Evolutionary conservation across 2,797 vertebrate genomes (phyloP).

Genomic region (Chloroceryle inda): DNA sequence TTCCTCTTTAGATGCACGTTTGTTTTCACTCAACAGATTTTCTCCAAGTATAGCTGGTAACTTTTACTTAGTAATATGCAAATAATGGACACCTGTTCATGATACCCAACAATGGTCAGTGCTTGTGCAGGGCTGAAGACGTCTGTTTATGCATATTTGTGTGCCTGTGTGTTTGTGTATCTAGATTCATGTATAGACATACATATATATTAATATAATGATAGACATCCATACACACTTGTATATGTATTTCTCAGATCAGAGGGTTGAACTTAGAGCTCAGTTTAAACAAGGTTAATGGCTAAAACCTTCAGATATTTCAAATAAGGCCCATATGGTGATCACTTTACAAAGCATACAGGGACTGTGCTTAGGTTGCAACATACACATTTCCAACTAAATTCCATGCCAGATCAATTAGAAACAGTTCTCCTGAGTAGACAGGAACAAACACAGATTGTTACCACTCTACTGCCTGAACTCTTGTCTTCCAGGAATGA

Average conservation of each 20-base stretch:
- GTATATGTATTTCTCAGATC: background rate
- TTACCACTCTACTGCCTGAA: conserved; percentile 75
- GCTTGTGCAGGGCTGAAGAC: background rate
- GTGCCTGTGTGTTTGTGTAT: too few relatives aligned
- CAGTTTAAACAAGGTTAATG: conserved; percentile 78
- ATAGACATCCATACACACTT: background rate
- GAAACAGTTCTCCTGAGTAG: conserved; percentile 83
- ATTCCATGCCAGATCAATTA: conserved; percentile 86
- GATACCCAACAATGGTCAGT: background rate
- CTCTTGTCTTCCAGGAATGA: conserved; percentile 74
- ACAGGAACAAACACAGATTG: conserved; percentile 80
- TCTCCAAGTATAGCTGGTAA: background rate
- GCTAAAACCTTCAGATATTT: conserved; percentile 79
- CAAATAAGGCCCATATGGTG: conserved; percentile 81
- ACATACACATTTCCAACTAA: conserved; percentile 79
- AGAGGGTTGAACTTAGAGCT: conserved; percentile 68
- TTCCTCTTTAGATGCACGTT: background rate
- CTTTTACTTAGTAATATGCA: conserved; percentile 32
- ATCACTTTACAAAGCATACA: conserved; percentile 82
- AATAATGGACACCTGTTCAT: background rate
- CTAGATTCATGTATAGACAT: background rate
- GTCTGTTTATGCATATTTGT: background rate
- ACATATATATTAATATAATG: background rate
- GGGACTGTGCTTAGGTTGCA: conserved; percentile 79
- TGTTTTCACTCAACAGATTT: background rate